Evolutionary conservation across 1,140 invertebrate genomes (phyloP).

Genomic region (Scaptomyza hsui): DNA sequence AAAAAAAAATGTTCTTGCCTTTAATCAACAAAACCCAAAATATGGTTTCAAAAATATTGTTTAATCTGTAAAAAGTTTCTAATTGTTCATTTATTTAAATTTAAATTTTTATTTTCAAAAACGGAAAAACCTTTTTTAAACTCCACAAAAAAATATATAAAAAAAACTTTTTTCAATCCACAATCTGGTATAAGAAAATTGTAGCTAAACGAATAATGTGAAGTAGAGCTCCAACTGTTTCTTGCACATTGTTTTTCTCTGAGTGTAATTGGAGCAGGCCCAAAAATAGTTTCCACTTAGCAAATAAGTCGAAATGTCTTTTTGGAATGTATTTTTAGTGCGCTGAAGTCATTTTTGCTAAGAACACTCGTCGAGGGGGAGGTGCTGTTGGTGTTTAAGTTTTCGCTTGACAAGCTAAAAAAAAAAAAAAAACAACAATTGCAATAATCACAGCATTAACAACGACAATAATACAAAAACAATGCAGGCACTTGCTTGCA

Average conservation of each 20-base stretch:
- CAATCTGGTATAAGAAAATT: too few species aligned
- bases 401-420: conserved; percentile 8
- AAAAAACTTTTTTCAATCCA: too few species aligned
- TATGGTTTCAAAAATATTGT: neutral
- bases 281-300: conserved; percentile 53
- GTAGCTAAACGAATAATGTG: too few species aligned
- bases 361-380: conserved; percentile 15
- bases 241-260: neutral
- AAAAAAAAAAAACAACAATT: conserved; percentile 31
- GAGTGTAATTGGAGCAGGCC: neutral
- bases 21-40: too few species aligned
- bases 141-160: too few species aligned
- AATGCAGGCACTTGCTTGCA: conserved; percentile 56
- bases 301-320: conserved; percentile 41
- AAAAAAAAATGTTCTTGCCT: too few species aligned
- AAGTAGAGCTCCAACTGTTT: too few species aligned
- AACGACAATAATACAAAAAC: conserved; percentile 21
- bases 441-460: conserved; percentile 43
- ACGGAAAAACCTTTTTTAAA: too few species aligned
- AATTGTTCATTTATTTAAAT: too few species aligned
- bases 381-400: neutral
- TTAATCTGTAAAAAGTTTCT: too few species aligned
- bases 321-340: conserved; percentile 69
- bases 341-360: conserved; percentile 64
- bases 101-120: too few species aligned